phyloP scores from a whole-genome alignment of 1,140 invertebrate genomes.

The Batillaria attramentaria region DNA sequence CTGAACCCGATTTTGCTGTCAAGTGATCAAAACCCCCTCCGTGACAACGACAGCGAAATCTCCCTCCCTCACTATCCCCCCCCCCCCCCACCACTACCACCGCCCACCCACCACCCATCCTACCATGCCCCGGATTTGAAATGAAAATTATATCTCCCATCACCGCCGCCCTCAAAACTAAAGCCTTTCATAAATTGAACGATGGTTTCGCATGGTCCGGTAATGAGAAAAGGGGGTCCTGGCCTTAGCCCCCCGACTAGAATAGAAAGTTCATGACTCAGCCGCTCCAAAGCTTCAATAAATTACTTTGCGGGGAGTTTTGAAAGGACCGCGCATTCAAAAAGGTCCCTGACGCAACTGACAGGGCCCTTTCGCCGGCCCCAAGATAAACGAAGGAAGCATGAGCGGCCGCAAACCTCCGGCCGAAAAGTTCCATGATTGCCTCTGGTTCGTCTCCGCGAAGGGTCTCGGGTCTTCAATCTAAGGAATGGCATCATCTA shows the following conservation, averaged over 20 bases:
- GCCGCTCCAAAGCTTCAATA: conserved; percentile 10
- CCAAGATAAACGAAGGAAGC: not conserved
- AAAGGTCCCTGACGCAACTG: conserved; percentile 17
- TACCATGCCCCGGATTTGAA: conserved; percentile 7
- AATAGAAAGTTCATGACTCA: conserved; percentile 31
- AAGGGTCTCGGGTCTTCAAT: not conserved
- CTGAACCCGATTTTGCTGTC: conserved; percentile 11
- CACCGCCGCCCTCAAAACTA: conserved; percentile 13
- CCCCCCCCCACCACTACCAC: not conserved
- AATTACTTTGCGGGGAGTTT: conserved; percentile 26
- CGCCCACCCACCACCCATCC: not conserved
- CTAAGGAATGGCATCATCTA: conserved; percentile 4
- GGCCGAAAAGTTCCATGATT: not conserved
- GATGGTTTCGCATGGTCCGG: conserved; percentile 16
- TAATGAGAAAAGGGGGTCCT: conserved; percentile 1
- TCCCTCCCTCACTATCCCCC: too few relatives aligned
- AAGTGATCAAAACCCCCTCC: conserved; percentile 24
- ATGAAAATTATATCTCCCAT: conserved; percentile 36
- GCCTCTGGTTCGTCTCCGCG: too few relatives aligned
- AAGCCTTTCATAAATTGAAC: conserved; percentile 27
- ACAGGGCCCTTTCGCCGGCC: not conserved
- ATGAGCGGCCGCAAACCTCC: not conserved
- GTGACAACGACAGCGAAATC: too few relatives aligned
- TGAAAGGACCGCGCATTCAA: conserved; percentile 10
- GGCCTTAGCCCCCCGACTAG: not conserved